These are phyloP conservation scores for Sturnus vulgaris DNA, from an alignment of 2,113 vertebrate species.

Conservation along the genomic window DNA sequence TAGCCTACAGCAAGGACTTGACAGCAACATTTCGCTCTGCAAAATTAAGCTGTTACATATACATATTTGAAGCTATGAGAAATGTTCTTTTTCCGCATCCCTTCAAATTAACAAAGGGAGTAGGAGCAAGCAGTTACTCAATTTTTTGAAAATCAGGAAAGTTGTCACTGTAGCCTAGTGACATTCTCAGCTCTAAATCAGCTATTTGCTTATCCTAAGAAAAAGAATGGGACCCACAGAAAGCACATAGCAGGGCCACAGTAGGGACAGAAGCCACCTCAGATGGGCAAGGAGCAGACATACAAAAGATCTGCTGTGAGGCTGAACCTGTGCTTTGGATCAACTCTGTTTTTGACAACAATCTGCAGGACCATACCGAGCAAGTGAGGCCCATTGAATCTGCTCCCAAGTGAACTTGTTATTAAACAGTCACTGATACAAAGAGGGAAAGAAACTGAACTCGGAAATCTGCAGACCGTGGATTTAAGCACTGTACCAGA, in stretches of 20 bases:
- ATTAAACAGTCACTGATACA: neutral
- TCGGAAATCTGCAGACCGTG: neutral
- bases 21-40: neutral
- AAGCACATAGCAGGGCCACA: fast-evolving
- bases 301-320: neutral
- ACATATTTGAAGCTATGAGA: neutral
- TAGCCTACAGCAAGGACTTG: slow-evolving; percentile 23
- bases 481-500: neutral
- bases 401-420: neutral
- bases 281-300: neutral
- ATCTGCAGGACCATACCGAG: neutral
- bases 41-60: slow-evolving; percentile 29
- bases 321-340: neutral
- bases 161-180: neutral
- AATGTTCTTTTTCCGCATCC: neutral
- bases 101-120: neutral
- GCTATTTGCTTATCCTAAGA: neutral
- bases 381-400: neutral
- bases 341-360: neutral
- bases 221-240: neutral
- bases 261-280: neutral
- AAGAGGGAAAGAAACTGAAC: neutral
- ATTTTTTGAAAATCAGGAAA: neutral
- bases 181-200: neutral
- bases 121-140: neutral